Base-by-base conservation (phyloP, 2,888 invertebrate genomes). In the Parnassius glacialis region DNA sequence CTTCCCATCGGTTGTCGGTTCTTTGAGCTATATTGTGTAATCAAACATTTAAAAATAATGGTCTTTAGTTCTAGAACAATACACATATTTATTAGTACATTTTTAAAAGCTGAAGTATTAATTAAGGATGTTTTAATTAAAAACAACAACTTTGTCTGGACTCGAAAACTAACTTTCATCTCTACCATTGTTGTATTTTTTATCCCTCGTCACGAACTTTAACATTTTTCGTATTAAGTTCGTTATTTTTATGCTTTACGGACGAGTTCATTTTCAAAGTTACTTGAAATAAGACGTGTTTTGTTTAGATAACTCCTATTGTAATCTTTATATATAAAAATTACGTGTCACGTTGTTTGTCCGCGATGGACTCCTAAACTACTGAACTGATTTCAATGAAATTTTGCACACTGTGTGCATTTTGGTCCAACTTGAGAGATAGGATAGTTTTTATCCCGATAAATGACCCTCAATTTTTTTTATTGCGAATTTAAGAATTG, bases 71-170 rank as follows among this genome's bases (percentile, higher is more conserved):
- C 43, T 53, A 13, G 11, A 13, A 41, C 7, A 9, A 52, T 41
- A n/a, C 10, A 52, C 12, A 47, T 47, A n/a, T 47, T n/a, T 34
- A 34, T 34, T 5, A 34, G 34, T 34, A 34, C 34, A 34, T 34
- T 1, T 50, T 50, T 20, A 20, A 50, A 50, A 55, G 5, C 1
- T 11, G n/a, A 52, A 51, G 25, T 52, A 3, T 16, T 50, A 54
- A 60, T 50, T 48, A 53, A 41, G 54, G 10, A 57, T 41, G 45
- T 52, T 57, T 20, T 52, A 56, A 57, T 61, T 61, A 61, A 61
- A 57, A 61, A 52, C 16, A n/a, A 44, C 10, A 58, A 52, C 47
- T 57, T 42, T n/a, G 52, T 61, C 57, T 57, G 52, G 11, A 57
- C 57, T 52, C 56, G 47, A 52, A 2, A 43, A 52, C 47, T 42